Conservation (phyloP, 1,140 invertebrate genomes). For the Coenobita brevimanus region DNA sequence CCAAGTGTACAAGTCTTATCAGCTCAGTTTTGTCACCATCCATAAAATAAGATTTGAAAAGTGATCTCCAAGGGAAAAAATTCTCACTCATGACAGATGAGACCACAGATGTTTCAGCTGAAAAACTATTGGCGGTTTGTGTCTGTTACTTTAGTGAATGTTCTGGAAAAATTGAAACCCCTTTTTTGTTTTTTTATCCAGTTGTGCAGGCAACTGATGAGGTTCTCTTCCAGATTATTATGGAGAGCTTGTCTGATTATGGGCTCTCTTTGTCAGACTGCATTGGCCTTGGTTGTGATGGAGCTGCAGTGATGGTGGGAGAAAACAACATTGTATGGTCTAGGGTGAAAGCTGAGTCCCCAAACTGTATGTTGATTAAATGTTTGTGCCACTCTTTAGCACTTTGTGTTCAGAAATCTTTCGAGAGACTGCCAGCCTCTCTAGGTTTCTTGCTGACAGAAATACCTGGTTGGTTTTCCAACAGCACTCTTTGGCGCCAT, state of each 20-base stretch:
- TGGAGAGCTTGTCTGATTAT: conserved; percentile 11
- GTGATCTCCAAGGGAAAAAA: background rate
- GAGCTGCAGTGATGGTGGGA: conserved; percentile 6
- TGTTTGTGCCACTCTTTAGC: conserved; percentile 21
- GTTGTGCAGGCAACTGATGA: background rate
- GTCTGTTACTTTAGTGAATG: background rate
- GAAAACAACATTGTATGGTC: conserved; percentile 13
- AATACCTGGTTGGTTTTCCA: conserved; percentile 6
- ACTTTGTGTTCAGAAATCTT: conserved; percentile 16
- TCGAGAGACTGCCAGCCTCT: background rate
- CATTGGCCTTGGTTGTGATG: conserved; percentile 16
- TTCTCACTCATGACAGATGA: conserved; percentile 7
- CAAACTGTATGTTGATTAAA: conserved; percentile 18
- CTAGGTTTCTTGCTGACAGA: conserved; percentile 19
- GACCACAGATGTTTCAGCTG: conserved; percentile 8
- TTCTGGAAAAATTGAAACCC: background rate
- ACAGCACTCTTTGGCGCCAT: background rate
- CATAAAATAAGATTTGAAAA: background rate
- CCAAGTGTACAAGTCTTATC: conserved; percentile 21
- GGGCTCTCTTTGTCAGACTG: background rate
- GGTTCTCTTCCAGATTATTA: conserved; percentile 12
- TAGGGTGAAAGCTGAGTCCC: background rate
- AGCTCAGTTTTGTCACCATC: conserved; percentile 17
- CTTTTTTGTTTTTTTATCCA: background rate
- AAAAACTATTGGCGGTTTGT: background rate